These are phyloP conservation scores for Carcharodon carcharias DNA, from an alignment of 2,797 vertebrate genomes.

Conservation along the genomic window DNA sequence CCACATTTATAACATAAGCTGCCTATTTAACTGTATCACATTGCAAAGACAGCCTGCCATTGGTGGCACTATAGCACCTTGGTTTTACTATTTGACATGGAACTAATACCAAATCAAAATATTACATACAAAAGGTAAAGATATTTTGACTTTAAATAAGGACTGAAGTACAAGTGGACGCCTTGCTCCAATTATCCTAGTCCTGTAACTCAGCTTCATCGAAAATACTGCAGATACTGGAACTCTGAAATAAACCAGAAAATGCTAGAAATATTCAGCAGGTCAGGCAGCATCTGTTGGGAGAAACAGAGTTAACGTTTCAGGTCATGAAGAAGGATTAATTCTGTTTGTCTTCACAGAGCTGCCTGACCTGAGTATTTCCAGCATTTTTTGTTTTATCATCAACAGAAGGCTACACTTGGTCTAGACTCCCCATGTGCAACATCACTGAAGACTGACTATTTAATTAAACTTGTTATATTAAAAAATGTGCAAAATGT, in stretches of 20 bases:
- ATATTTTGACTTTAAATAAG: neutral
- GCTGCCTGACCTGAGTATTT: too few species aligned
- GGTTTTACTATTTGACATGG: neutral
- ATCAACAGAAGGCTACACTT: slow-evolving; percentile 1
- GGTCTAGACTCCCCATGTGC: neutral
- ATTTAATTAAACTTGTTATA: neutral
- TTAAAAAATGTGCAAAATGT: neutral
- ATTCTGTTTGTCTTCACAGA: too few species aligned
- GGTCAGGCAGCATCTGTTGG: too few species aligned
- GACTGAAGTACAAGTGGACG: neutral
- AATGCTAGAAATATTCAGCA: too few species aligned
- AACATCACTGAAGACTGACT: neutral
- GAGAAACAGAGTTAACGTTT: too few species aligned
- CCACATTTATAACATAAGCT: neutral
- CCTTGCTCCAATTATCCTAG: neutral
- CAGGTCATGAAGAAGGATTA: too few species aligned
- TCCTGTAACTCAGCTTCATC: neutral
- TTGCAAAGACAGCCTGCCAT: neutral
- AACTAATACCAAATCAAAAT: neutral
- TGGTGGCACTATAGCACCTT: neutral
- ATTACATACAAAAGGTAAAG: neutral
- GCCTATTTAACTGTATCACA: neutral
- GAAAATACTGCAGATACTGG: too few species aligned
- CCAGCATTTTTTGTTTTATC: too few species aligned
- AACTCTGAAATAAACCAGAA: too few species aligned